These are phyloP conservation scores for Aeoliscus strigatus DNA, from an alignment of 2,797 vertebrate genomes.

Conservation along the genomic window DNA sequence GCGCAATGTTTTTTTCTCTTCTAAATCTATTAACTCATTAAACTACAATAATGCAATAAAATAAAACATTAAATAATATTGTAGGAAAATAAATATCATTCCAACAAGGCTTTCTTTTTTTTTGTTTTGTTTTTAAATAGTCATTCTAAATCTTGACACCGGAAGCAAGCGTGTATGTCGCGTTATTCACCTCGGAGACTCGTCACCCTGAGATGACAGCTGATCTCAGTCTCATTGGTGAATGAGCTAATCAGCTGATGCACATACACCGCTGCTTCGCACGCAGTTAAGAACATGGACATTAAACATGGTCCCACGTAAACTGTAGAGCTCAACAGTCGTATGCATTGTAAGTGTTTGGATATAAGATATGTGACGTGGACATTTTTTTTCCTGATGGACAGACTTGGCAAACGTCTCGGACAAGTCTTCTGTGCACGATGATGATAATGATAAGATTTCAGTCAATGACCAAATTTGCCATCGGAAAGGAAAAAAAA, in stretches of 20 bases:
- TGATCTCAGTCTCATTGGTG: slow-evolving; percentile 53
- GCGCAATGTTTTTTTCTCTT: slow-evolving; percentile 38
- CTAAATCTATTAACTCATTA: slow-evolving; percentile 67
- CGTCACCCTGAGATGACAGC: slow-evolving; percentile 62
- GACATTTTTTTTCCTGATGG: slow-evolving; percentile 37
- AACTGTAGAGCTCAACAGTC: slow-evolving; percentile 65
- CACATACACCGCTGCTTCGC: slow-evolving; percentile 45
- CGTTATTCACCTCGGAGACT: slow-evolving; percentile 67
- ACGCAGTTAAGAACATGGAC: slow-evolving; percentile 43
- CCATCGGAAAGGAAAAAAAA: slow-evolving; percentile 48
- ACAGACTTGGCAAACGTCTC: slow-evolving; percentile 49
- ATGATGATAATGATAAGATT: slow-evolving; percentile 26
- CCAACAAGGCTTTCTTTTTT: slow-evolving; percentile 71
- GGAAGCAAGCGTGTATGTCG: slow-evolving; percentile 64
- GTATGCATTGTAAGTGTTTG: slow-evolving; percentile 58
- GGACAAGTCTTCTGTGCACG: slow-evolving; percentile 45
- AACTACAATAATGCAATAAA: slow-evolving; percentile 75
- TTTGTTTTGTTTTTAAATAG: slow-evolving; percentile 77
- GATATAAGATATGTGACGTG: slow-evolving; percentile 57
- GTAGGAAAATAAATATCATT: slow-evolving; percentile 86
- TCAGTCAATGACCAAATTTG: slow-evolving; percentile 38
- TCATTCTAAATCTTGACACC: slow-evolving; percentile 68
- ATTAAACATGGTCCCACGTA: slow-evolving; percentile 53
- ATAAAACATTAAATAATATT: slow-evolving; percentile 80
- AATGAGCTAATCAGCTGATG: slow-evolving; percentile 51